Base-by-base conservation (phyloP, 2,113 vertebrate species). In the Rutilus rutilus region DNA sequence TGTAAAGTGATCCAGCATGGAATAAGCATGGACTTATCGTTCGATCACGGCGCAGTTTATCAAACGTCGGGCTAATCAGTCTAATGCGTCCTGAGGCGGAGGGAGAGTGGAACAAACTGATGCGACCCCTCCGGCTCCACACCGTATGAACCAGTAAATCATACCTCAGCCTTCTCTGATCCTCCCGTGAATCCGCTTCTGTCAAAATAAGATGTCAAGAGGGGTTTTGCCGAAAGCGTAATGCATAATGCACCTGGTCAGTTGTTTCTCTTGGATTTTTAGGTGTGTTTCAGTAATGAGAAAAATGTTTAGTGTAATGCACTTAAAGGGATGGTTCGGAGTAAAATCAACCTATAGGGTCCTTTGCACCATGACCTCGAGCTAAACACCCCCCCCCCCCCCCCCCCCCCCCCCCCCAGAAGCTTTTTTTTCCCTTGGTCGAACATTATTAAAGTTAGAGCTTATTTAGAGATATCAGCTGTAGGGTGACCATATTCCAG, bases 1-100 rank as follows among this genome's bases (percentile, higher is more conserved):
- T 84, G 85, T 88, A 88, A 88, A 84, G 57, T 80, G 87, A 88
- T 86, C 75, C 69, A 30, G 30, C 33, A 54, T n/a, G 47, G 77
- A 86, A 64, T 59, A 73, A 47, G 36, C n/a, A 59, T 36, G 36
- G 76, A 73, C 36, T 85, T 81, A 73, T 83, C 79, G 36, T 76
- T 42, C 57, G 27, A 88, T 52, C 75, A 39, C 23, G 69, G 45
- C 50, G 19, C 76, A 65, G 79, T 64, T 82, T 82, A 83, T 88
- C 65, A 83, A 30, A 73, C 57, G 50, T 52, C 27, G 9, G 47
- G 47, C 15, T 54, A 77, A 77, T 77, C 75, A 77, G 75, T 30
- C 8, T 77, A 82, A 82, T 82, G 79, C 6, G 2, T 47, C 39
- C 59, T 21, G 39, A 36, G 15, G 19, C 59, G 4, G 39, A 36